Evolutionary conservation across 2,113 vertebrate species (phyloP).

Genomic region (Conger conger): DNA sequence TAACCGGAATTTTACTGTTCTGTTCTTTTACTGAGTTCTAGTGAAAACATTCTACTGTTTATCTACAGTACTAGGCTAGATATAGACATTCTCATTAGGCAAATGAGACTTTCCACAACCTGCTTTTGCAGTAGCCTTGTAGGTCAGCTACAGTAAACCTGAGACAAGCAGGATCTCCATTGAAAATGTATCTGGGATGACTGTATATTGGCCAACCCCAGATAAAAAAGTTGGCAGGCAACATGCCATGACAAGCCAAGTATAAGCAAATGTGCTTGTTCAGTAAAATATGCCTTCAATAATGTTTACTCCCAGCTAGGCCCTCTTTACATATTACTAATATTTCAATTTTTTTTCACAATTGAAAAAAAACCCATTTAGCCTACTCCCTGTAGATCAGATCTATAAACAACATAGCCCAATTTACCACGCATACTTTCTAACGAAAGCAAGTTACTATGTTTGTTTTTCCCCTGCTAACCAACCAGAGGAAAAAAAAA

Average conservation of each 20-base stretch:
- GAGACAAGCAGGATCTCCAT: background rate
- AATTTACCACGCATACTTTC: no score
- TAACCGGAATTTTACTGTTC: background rate
- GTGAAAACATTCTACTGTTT: background rate
- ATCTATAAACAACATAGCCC: background rate
- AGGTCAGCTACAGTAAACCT: background rate
- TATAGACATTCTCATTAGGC: no score
- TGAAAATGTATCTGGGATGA: background rate
- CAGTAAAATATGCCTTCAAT: background rate
- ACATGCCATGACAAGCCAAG: background rate
- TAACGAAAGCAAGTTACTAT: no score
- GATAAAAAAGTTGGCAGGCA: background rate
- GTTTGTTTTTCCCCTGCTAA: no score
- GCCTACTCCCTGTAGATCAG: background rate
- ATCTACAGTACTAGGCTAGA: no score
- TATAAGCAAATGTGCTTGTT: background rate
- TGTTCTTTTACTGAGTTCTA: no score
- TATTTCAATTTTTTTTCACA: background rate
- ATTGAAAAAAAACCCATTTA: background rate
- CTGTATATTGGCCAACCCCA: background rate
- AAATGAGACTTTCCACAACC: background rate
- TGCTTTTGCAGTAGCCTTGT: background rate
- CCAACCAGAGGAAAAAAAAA: no score
- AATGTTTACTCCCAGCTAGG: background rate
- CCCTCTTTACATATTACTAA: background rate